These are phyloP conservation scores for Zootermopsis nevadensis DNA, from an alignment of 2,888 invertebrate genomes.

Conservation along the genomic window DNA sequence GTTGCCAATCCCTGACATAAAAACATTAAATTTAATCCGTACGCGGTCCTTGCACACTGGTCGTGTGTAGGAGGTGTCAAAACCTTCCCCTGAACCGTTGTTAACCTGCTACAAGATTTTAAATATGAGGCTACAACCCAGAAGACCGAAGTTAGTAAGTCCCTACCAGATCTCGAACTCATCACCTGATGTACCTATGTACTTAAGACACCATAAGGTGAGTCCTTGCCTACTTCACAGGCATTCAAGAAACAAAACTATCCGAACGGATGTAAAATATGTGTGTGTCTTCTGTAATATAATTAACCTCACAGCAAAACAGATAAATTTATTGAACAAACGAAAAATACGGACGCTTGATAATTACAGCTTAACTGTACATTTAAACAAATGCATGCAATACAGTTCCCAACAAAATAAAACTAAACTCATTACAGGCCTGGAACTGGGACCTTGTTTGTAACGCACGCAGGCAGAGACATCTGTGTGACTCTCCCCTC, in stretches of 20 bases:
- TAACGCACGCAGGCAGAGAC: background rate
- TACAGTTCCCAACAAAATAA: constrained; percentile 12
- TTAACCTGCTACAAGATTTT: no score
- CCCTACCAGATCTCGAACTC: no score
- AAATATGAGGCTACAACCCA: no score
- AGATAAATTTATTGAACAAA: constrained; percentile 35
- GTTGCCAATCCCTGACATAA: no score
- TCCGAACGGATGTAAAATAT: background rate
- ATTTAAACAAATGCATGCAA: constrained; percentile 28
- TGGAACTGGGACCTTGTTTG: background rate
- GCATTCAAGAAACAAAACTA: background rate
- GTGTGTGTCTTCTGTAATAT: constrained; percentile 4
- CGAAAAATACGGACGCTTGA: constrained; percentile 4
- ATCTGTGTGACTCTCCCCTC: constrained; percentile 7
- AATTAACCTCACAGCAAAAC: constrained; percentile 12
- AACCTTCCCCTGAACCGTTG: no score
- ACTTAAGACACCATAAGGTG: no score
- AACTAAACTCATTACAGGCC: background rate
- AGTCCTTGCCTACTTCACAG: background rate
- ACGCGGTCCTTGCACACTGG: no score
- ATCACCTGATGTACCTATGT: no score
- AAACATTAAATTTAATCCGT: no score
- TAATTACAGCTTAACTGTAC: constrained; percentile 30
- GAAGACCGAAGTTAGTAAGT: no score
- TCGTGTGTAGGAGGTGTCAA: no score